Conservation (phyloP, 2,797 vertebrate species). For the Acipenser ruthenus region DNA sequence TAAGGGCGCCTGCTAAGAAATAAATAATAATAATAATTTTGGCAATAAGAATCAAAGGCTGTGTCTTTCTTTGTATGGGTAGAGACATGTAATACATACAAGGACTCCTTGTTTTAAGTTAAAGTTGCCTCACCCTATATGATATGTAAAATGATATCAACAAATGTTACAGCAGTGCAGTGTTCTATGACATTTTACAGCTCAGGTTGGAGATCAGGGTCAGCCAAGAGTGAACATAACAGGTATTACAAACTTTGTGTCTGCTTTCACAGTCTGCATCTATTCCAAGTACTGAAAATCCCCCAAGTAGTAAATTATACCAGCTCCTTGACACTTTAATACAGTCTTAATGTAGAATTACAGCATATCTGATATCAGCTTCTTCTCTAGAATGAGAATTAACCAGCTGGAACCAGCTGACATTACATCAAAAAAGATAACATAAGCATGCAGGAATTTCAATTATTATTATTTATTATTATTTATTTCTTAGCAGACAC, state of each 20-base stretch:
- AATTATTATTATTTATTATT: too few species aligned
- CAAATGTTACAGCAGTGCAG: not conserved
- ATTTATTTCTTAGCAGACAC: too few species aligned
- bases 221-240: conserved; percentile 2
- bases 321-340: not conserved
- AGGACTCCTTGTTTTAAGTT: too few species aligned
- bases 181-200: not conserved
- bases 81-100: too few species aligned
- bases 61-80: too few species aligned
- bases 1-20: too few species aligned
- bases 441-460: too few species aligned
- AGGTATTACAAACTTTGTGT: not conserved
- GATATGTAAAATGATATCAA: not conserved
- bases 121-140: too few species aligned
- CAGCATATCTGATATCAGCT: not conserved
- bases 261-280: not conserved
- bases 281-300: conserved; percentile 1
- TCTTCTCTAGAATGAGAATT: not conserved
- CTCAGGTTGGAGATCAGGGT: not conserved
- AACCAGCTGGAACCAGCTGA: not conserved
- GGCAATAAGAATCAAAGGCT: too few species aligned
- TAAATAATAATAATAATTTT: too few species aligned
- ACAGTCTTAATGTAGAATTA: not conserved
- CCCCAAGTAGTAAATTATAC: not conserved
- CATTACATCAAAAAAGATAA: too few species aligned